phyloP scores from a whole-genome alignment of 2,888 invertebrate species.

The Agrochola circellaris region DNA sequence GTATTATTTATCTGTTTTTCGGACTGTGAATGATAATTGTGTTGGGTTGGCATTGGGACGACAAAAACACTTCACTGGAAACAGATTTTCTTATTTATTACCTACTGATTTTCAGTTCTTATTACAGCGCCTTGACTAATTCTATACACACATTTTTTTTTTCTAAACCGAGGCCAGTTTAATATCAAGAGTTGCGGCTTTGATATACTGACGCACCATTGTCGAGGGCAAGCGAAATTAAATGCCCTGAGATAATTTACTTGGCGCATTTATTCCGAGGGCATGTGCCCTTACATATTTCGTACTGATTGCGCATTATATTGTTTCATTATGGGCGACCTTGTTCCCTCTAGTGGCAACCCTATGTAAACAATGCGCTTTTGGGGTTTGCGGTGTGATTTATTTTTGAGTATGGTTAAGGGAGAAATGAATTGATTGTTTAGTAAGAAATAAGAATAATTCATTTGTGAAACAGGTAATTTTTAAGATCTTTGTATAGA shows the following conservation, averaged over 20 bases:
- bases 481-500: too few species aligned
- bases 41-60: neutral
- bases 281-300: conserved; percentile 74
- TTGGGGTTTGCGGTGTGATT: neutral
- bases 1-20: neutral
- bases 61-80: neutral
- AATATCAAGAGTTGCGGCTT: conserved; percentile 72
- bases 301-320: conserved; percentile 78
- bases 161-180: conserved; percentile 69
- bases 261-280: conserved; percentile 79
- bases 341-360: conserved; percentile 29
- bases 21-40: neutral
- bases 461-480: too few species aligned
- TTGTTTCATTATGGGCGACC: conserved; percentile 74
- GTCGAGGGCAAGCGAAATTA: conserved; percentile 74
- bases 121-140: neutral
- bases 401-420: neutral
- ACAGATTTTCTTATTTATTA: neutral
- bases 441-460: too few species aligned
- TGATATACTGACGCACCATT: conserved; percentile 74
- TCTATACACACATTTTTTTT: conserved; percentile 64
- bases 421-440: neutral
- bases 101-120: neutral
- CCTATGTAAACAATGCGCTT: conserved; percentile 3
- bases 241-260: conserved; percentile 81